Percentiles rank a stretch among this genome's conserved stretches.
Conservation (phyloP, 2,888 invertebrate species). For the Lasioglossum oenotherae region DNA sequence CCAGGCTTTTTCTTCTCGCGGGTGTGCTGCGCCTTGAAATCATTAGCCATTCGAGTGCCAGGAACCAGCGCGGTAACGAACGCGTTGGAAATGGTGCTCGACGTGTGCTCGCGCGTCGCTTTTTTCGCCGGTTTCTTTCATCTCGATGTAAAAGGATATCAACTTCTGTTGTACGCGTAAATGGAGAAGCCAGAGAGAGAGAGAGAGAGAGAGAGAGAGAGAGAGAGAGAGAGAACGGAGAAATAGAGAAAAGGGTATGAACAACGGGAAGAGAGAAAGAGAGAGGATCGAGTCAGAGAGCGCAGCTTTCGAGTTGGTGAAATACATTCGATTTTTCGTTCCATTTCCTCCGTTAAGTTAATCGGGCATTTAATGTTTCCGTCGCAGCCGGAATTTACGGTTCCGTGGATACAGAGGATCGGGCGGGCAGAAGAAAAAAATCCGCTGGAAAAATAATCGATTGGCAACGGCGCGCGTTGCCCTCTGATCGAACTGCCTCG, state of each 20-base stretch:
- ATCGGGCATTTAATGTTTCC: conserved; percentile 16
- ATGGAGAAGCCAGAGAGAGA: not conserved
- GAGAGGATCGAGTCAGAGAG: not conserved
- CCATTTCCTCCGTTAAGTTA: conserved; percentile 7
- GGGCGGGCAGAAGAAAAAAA: conserved; percentile 1
- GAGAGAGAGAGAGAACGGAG: not conserved
- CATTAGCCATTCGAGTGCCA: conserved; percentile 29
- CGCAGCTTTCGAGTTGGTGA: not conserved
- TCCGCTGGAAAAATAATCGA: conserved; percentile 8
- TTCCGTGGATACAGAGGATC: not conserved
- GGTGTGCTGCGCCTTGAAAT: conserved; percentile 34
- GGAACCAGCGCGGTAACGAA: conserved; percentile 26
- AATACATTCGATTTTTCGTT: conserved; percentile 26
- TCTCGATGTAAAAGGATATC: conserved; percentile 9
- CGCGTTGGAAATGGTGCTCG: not conserved
- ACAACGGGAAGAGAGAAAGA: not conserved
- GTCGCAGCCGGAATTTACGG: conserved; percentile 16
- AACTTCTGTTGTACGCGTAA: not conserved
- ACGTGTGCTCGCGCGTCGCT: not conserved
- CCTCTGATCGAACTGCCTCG: not conserved
- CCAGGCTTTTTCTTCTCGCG: not conserved
- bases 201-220: not conserved
- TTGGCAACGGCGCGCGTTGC: not conserved
- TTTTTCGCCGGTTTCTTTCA: conserved; percentile 5
- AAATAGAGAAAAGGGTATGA: no score